These are phyloP conservation scores for Phenacoccus solenopsis DNA, from an alignment of 1,140 invertebrate species.

Conservation along the genomic window DNA sequence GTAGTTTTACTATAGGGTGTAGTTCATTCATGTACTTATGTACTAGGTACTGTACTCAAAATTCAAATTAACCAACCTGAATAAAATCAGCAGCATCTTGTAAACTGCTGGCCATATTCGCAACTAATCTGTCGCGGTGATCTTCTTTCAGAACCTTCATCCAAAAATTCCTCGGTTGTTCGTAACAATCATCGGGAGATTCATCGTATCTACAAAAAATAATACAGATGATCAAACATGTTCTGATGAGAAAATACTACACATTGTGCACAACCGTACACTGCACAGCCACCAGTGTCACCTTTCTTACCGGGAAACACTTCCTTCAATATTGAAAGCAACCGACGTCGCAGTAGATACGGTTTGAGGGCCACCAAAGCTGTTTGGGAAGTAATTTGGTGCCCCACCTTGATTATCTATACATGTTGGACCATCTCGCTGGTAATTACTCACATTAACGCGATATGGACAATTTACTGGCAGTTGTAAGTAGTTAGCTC, in stretches of 20 bases:
- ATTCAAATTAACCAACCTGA: slow-evolving; percentile 40
- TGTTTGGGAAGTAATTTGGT: slow-evolving; percentile 93
- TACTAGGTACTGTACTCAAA: not conserved
- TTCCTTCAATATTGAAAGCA: slow-evolving; percentile 33
- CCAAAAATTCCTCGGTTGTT: slow-evolving; percentile 72
- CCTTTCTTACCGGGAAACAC: slow-evolving; percentile 32
- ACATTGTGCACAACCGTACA: not conserved
- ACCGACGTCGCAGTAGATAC: slow-evolving; percentile 35
- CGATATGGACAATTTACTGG: slow-evolving; percentile 85
- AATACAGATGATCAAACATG: not conserved
- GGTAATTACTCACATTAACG: slow-evolving; percentile 50
- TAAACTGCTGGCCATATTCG: slow-evolving; percentile 69
- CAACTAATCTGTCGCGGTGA: slow-evolving; percentile 54
- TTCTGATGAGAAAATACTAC: not conserved
- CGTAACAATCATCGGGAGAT: slow-evolving; percentile 79
- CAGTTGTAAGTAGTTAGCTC: slow-evolving; percentile 80
- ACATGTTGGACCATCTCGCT: slow-evolving; percentile 68
- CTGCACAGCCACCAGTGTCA: not conserved
- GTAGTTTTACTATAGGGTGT: not conserved
- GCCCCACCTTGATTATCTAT: slow-evolving; percentile 52
- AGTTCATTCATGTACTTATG: not conserved
- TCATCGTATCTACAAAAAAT: slow-evolving; percentile 50
- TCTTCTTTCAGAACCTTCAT: slow-evolving; percentile 59
- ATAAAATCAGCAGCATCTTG: slow-evolving; percentile 70
- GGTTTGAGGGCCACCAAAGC: slow-evolving; percentile 66